Evolutionary conservation across 2,113 vertebrate species (phyloP).

Genomic region (Dipodomys merriami): DNA sequence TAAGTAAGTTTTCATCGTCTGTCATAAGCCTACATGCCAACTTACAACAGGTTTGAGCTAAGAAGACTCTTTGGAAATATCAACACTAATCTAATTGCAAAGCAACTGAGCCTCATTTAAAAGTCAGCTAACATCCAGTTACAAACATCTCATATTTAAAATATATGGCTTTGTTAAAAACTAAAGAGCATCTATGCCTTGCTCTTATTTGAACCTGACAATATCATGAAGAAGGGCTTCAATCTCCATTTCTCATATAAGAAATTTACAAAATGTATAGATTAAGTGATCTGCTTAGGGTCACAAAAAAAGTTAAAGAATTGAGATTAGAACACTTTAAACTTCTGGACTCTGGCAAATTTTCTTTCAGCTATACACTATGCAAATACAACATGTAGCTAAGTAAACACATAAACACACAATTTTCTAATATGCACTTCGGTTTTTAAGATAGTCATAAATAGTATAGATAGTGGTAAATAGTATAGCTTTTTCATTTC

Average conservation of each 20-base stretch:
- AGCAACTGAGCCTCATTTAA: background rate
- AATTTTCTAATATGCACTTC: background rate
- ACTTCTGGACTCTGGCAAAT: conserved; percentile 5
- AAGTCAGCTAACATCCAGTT: conserved; percentile 1
- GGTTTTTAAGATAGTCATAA: conserved; percentile 43
- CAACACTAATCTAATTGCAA: conserved; percentile 10
- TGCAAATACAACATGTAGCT: background rate
- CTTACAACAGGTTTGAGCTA: conserved; percentile 29
- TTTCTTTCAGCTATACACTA: background rate
- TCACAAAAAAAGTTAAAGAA: conserved; percentile 47
- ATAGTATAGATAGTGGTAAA: background rate
- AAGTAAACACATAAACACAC: conserved; percentile 38
- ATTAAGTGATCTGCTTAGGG: background rate
- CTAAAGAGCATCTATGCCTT: background rate
- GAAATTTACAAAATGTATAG: background rate
- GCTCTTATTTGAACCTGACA: conserved; percentile 1
- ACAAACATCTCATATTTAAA: conserved; percentile 18
- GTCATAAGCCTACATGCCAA: conserved; percentile 14
- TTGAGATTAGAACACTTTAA: background rate
- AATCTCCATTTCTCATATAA: background rate
- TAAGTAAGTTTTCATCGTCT: background rate
- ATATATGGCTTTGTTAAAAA: background rate
- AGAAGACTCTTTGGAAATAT: conserved; percentile 51
- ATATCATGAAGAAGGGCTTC: background rate
- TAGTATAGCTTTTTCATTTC: conserved; percentile 50